Evolutionary conservation across 2,113 vertebrate species (phyloP).

Genomic region (Holacanthus passer): DNA sequence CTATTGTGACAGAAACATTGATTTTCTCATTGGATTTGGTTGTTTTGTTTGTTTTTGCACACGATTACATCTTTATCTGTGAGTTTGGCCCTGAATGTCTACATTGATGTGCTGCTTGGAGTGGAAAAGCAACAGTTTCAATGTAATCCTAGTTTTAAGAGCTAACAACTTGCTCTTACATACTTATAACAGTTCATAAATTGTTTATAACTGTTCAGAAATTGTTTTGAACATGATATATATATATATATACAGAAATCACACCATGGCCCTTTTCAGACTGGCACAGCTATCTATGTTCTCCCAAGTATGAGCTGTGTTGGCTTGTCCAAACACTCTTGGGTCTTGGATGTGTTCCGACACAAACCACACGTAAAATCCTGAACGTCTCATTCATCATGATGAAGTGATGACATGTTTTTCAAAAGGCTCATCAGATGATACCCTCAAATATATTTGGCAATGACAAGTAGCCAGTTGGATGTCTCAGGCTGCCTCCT

Average conservation of each 20-base stretch:
- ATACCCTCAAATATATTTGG: slow-evolving; percentile 47
- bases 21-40: not conserved
- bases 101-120: not conserved
- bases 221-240: not conserved
- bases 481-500: not conserved
- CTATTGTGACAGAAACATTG: not conserved
- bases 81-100: not conserved
- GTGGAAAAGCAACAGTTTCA: not conserved
- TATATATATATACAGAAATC: not conserved
- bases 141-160: slow-evolving; percentile 4
- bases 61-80: not conserved
- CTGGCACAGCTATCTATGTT: not conserved
- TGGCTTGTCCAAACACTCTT: not conserved
- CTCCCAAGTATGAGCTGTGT: slow-evolving; percentile 4
- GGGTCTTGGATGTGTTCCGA: not conserved
- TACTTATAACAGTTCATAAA: not conserved
- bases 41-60: not conserved
- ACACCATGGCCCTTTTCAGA: not conserved
- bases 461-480: slow-evolving; percentile 22
- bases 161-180: not conserved
- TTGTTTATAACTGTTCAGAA: not conserved
- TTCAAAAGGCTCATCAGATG: slow-evolving; percentile 19
- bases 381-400: slow-evolving; percentile 1
- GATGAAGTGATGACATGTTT: slow-evolving; percentile 40
- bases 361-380: not conserved